These are phyloP conservation scores for Mimachlamys varia DNA, from an alignment of 2,888 invertebrate species.

Conservation along the genomic window DNA sequence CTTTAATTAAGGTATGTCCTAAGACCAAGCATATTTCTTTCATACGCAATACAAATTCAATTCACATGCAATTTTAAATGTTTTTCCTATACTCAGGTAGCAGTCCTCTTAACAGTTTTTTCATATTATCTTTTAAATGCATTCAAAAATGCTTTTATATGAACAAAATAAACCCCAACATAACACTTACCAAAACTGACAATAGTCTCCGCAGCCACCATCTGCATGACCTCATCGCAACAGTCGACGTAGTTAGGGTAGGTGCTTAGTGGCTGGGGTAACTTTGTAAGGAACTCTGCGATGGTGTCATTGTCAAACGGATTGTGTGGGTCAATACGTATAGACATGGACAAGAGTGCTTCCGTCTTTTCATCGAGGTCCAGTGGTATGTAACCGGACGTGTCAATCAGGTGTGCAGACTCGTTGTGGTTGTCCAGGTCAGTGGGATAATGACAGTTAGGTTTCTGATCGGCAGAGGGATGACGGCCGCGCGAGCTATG, in stretches of 20 bases:
- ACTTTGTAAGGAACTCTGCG: constrained; percentile 86
- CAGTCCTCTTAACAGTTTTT: no score
- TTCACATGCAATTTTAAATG: no score
- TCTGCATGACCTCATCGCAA: constrained; percentile 59
- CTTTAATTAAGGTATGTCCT: no score
- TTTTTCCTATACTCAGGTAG: no score
- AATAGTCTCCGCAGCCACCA: constrained; percentile 56
- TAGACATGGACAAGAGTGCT: constrained; percentile 67
- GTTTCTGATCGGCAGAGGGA: background rate
- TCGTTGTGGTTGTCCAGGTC: constrained; percentile 53
- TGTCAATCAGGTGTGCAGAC: constrained; percentile 71
- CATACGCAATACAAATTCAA: no score
- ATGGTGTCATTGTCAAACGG: constrained; percentile 91
- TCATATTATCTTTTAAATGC: no score
- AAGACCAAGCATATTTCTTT: no score
- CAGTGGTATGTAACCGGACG: constrained; percentile 67
- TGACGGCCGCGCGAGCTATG: constrained; percentile 42
- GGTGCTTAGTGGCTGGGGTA: constrained; percentile 68
- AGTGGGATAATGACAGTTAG: constrained; percentile 47
- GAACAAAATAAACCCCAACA: no score
- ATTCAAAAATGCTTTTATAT: no score
- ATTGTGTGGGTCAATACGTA: constrained; percentile 83
- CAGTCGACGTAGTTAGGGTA: constrained; percentile 64
- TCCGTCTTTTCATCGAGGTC: constrained; percentile 65
- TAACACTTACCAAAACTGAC: constrained; percentile 60